Evolutionary conservation across 1,140 invertebrate genomes (phyloP), one percentile per base, ranked within the genome.

Genomic region (Pseudomyrmex dendroicus): DNA sequence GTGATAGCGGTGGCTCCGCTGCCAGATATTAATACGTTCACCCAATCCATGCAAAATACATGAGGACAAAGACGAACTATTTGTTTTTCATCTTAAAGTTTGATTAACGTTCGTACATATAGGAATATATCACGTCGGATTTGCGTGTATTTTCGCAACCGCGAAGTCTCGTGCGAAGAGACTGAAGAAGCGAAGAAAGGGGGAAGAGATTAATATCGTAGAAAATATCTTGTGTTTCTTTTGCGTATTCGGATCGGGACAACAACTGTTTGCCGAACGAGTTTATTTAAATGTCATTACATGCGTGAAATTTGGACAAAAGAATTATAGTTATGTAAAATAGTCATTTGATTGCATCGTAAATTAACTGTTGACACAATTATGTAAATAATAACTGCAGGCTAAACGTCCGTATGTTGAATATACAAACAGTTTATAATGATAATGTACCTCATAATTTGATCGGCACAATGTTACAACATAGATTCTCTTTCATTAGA

Each of bases 31-130:
- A 80, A 80, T 80, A 72, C 35, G 22, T 61, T 15, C 22, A 20
- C 50, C 54, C 54, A 59, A 59, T 25, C 35, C 48, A 72, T 61
- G 76, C 56, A 72, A 70, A 72, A 70, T 80, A 80, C 66, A 80
- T 50, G 76, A 48, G 20, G 10, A 59, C 76, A 80, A 70, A 80
- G 76, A 59, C 35, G 35, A 35, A 35, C 54, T 80, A 80, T 80
- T 80, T 80, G 66, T 80, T 80, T 80, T 80, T 80, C 76, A 80
- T 80, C 76, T 80, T 80, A 80, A 61, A 56, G 66, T 80, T 80
- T 80, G 56, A 80, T 80, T 70, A 80, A 80, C 66, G 54, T 59
- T 15, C 66, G 54, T 46, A 17, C 10, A 50, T 4, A 44, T 5
- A 25, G 10, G 15, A 2, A 70, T 80, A 80, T 70, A 48, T 80